Evolutionary conservation across 2,113 vertebrate species (phyloP), one percentile per base, ranked within the genome.

Genomic region (Cochlearius cochlearius): DNA sequence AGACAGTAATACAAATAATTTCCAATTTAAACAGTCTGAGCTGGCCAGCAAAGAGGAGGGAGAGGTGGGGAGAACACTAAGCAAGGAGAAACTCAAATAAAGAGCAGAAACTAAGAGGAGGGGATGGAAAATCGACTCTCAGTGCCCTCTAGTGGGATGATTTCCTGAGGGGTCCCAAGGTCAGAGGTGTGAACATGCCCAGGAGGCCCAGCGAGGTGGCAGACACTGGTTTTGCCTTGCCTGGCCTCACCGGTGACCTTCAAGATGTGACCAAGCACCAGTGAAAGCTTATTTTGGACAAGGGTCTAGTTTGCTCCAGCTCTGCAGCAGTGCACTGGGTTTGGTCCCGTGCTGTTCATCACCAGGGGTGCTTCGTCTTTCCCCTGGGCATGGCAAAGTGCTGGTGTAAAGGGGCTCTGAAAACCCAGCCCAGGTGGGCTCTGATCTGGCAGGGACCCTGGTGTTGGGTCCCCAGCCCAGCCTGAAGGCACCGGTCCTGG

Each of bases 1-100:
- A 98, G 98, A 95, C 94, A 98, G 98, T 98, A 98, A 98, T 98
- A 98, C 98, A 99, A 99, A 99, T 98, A 99, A 98, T 98, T 99
- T 99, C 98, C 98, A 98, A 99, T 99, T 98, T 99, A 98, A 99
- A 99, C 98, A 98, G 98, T 98, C 98, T 91, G 96, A 96, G 97
- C 94, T 97, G 98, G 98, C 98, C 98, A 97, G 98, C 88, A 76
- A 94, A 95, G 86, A 93, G 93, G 92, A 95, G 86, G 90, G 94
- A 95, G 94, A 71, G 92, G 79, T 86, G 94, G 88, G 92, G 89
- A 96, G 92, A 76, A 91, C 66, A 2, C 73, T 71, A 77, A 82
- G 60, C 82, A 88, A 96, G 91, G 92, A 96, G 94, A 97, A 96
- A 97, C 94, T 95, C 96, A 76, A 90, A 92, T 86, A 90, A 94